phyloP scores from a whole-genome alignment of 1,140 invertebrate species.

The Caenorhabditis latens region DNA sequence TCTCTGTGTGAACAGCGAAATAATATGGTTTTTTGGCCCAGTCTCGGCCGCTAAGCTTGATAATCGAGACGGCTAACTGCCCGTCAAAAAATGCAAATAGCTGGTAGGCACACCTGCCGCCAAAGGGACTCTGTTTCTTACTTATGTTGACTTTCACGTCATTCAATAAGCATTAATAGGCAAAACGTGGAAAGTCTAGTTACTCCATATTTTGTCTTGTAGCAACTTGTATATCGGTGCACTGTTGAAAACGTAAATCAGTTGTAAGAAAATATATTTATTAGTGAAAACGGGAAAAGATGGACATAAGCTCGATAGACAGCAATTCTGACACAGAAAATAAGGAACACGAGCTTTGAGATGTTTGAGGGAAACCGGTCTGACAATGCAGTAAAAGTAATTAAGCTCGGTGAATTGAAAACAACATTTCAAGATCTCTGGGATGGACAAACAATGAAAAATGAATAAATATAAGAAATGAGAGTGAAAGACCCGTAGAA shows the following conservation, averaged over 20 bases:
- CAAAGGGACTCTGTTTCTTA: neutral
- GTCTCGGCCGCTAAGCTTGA: slow-evolving; percentile 18
- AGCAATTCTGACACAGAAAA: slow-evolving; percentile 22
- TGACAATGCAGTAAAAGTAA: neutral
- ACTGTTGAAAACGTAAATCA: no score
- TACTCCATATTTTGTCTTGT: neutral
- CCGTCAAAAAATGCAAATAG: slow-evolving; percentile 50
- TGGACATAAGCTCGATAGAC: neutral
- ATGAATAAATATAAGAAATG: neutral
- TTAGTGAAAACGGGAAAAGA: neutral
- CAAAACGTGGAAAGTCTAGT: neutral
- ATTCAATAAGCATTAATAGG: neutral
- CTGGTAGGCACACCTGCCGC: slow-evolving; percentile 37
- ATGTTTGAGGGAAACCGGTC: neutral
- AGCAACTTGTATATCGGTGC: no score
- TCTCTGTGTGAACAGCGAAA: slow-evolving; percentile 49
- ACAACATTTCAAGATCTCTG: neutral
- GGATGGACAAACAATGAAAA: neutral
- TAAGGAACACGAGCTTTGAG: slow-evolving; percentile 17
- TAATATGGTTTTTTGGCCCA: slow-evolving; percentile 46
- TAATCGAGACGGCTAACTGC: slow-evolving; percentile 49
- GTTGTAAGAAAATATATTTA: neutral
- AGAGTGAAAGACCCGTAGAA: neutral
- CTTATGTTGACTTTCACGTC: slow-evolving; percentile 21
- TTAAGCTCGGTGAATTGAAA: slow-evolving; percentile 9